phyloP scores from a whole-genome alignment of 2,113 vertebrate genomes.

The Porphyrio hochstetteri region DNA sequence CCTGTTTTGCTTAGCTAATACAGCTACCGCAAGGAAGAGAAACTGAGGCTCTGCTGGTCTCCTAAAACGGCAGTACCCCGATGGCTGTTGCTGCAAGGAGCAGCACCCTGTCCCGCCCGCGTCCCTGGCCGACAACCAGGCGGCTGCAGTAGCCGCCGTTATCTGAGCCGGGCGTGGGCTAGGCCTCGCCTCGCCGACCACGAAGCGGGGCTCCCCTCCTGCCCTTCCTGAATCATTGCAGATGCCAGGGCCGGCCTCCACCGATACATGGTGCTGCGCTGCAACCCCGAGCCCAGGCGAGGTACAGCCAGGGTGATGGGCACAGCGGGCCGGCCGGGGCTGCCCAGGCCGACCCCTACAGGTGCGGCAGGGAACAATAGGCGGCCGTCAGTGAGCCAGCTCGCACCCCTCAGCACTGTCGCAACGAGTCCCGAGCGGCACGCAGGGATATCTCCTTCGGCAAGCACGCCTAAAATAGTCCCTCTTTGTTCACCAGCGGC shows the following conservation, averaged over 20 bases:
- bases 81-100: rapidly evolving
- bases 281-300: rapidly evolving
- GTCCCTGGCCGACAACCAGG: no score
- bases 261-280: rapidly evolving
- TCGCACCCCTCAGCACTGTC: rapidly evolving
- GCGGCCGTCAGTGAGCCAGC: rapidly evolving
- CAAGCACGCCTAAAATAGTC: conserved; percentile 3
- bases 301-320: rapidly evolving
- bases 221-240: neutral
- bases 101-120: rapidly evolving
- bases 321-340: rapidly evolving
- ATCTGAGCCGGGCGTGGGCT: neutral
- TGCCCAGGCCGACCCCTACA: rapidly evolving
- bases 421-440: neutral
- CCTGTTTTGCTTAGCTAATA: rapidly evolving
- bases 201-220: neutral
- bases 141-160: rapidly evolving
- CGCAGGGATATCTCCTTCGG: rapidly evolving
- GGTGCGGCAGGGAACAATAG: conserved; percentile 3
- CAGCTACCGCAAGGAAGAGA: no score
- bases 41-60: neutral
- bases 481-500: conserved; percentile 40
- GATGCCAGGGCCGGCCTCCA: rapidly evolving
- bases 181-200: neutral
- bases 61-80: neutral